phyloP scores from a whole-genome alignment of 2,113 vertebrate genomes.

The Gobio gobio region DNA sequence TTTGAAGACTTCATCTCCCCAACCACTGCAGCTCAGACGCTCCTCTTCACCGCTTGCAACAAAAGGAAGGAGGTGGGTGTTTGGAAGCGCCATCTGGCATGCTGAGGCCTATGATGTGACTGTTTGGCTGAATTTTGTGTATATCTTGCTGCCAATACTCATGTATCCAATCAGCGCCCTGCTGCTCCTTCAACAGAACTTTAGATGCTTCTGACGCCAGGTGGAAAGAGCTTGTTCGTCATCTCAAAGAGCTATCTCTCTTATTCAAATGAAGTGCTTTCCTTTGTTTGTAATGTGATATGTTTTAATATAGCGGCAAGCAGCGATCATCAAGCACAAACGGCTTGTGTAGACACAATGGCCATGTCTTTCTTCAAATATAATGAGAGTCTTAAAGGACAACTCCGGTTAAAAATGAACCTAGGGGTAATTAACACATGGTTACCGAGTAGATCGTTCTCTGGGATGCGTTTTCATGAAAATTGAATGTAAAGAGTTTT shows the following conservation, averaged over 20 bases:
- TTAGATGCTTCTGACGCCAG: slow-evolving; percentile 22
- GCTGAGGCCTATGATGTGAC: slow-evolving; percentile 26
- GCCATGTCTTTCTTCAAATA: too few species aligned
- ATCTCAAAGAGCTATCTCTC: background rate
- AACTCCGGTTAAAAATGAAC: too few species aligned
- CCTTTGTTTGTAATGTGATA: background rate
- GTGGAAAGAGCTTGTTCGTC: background rate
- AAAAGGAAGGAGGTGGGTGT: slow-evolving; percentile 95
- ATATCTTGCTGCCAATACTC: slow-evolving; percentile 33
- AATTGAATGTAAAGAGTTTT: too few species aligned
- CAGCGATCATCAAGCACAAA: background rate
- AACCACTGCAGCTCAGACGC: slow-evolving; percentile 95
- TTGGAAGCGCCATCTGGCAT: slow-evolving; percentile 36
- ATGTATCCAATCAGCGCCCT: slow-evolving; percentile 48
- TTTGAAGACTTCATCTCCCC: slow-evolving; percentile 99
- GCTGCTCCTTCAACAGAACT: slow-evolving; percentile 21
- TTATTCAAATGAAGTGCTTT: background rate
- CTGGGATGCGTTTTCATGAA: too few species aligned
- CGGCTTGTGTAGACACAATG: too few species aligned
- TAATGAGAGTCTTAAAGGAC: too few species aligned
- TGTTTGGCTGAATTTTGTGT: slow-evolving; percentile 23
- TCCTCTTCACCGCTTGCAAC: slow-evolving; percentile 96
- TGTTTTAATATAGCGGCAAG: background rate
- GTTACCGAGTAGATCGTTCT: too few species aligned
- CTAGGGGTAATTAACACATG: too few species aligned